Evolutionary conservation across 2,888 invertebrate genomes (phyloP).

Genomic region (Isoperla grammatica): DNA sequence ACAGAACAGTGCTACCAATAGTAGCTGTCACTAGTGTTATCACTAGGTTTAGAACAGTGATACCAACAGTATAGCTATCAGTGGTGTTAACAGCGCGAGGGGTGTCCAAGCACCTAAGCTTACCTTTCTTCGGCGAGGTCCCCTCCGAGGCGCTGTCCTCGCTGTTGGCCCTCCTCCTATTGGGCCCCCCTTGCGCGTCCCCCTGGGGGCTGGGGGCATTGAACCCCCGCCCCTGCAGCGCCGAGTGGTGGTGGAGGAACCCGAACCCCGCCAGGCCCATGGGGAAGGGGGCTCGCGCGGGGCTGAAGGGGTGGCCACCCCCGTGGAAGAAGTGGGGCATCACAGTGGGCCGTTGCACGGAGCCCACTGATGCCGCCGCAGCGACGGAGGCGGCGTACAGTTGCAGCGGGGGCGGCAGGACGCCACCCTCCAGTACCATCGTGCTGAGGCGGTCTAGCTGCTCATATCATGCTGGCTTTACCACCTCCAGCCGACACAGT

Average conservation of each 20-base stretch:
- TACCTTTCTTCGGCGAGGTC: constrained; percentile 27
- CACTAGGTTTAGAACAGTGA: no score
- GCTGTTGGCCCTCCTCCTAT: constrained; percentile 17
- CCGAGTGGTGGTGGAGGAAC: constrained; percentile 22
- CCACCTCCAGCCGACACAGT: constrained; percentile 34
- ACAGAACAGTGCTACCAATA: no score
- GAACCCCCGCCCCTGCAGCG: constrained; percentile 3
- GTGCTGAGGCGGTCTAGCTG: no score
- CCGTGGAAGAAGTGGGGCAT: constrained; percentile 23
- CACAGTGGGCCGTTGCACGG: constrained; percentile 15
- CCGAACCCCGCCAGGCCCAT: constrained; percentile 28
- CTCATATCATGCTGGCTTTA: no score
- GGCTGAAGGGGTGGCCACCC: not conserved
- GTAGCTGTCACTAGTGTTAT: no score
- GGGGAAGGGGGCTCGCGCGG: constrained; percentile 20
- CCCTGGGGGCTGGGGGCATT: not conserved
- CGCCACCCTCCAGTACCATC: constrained; percentile 60
- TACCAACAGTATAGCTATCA: no score
- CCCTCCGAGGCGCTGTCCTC: constrained; percentile 27
- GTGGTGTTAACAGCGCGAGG: no score
- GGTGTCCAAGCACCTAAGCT: no score
- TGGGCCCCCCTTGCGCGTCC: constrained; percentile 4
- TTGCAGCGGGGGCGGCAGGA: constrained; percentile 64
- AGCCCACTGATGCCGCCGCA: constrained; percentile 51
- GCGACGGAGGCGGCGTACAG: constrained; percentile 66